phyloP scores from a whole-genome alignment of 1,140 invertebrate genomes.

The Hydropsyche tenuis region DNA sequence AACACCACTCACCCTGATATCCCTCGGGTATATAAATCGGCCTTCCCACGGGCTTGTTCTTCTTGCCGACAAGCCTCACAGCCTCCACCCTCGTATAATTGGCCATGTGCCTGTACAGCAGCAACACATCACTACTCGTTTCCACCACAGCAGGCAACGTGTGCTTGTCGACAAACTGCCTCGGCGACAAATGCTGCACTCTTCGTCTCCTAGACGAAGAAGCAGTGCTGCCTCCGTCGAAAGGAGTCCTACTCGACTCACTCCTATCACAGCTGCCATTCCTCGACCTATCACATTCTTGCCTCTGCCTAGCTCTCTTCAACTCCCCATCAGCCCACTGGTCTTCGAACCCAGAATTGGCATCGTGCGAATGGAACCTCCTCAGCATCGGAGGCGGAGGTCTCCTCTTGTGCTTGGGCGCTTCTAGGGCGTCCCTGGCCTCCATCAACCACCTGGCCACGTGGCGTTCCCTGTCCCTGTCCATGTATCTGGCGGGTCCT shows the following conservation, averaged over 20 bases:
- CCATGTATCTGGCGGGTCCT: constrained; percentile 55
- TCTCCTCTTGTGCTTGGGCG: constrained; percentile 58
- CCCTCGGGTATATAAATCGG: constrained; percentile 65
- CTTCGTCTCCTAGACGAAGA: constrained; percentile 44
- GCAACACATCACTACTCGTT: constrained; percentile 60
- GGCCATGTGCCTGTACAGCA: constrained; percentile 64
- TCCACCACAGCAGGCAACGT: constrained; percentile 64
- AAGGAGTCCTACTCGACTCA: constrained; percentile 42
- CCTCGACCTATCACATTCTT: constrained; percentile 7
- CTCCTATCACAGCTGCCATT: constrained; percentile 45
- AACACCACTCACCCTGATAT: constrained; percentile 63
- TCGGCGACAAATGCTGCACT: constrained; percentile 53
- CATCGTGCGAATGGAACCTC: constrained; percentile 54
- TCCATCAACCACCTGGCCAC: constrained; percentile 62
- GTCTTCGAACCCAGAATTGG: constrained; percentile 56
- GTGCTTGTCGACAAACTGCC: constrained; percentile 65
- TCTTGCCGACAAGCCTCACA: constrained; percentile 62
- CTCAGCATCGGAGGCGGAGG: constrained; percentile 51
- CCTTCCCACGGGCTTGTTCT: constrained; percentile 63
- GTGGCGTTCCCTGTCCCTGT: constrained; percentile 59
- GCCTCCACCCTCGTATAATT: constrained; percentile 65
- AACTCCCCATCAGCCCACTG: constrained; percentile 59
- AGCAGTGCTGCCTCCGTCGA: constrained; percentile 25
- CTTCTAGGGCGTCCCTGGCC: constrained; percentile 60
- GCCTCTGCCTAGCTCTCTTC: constrained; percentile 55